phyloP scores from a whole-genome alignment of 2,888 invertebrate species.

The Octonoba sinensis region DNA sequence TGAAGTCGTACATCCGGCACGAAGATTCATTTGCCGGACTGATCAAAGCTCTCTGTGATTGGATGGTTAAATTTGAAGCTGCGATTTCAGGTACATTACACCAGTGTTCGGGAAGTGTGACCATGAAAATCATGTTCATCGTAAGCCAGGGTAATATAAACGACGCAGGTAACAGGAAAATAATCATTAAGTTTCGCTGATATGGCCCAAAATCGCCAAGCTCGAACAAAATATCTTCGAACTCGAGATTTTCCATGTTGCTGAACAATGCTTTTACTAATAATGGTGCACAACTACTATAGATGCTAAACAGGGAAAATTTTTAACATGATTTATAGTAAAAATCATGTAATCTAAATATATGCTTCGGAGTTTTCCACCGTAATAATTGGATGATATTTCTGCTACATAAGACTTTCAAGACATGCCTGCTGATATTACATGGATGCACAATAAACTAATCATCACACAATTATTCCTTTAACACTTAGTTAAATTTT shows the following conservation, averaged over 20 bases:
- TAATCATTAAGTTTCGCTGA: constrained; percentile 82
- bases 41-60: constrained; percentile 74
- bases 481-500: no score
- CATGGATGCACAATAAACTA: no score
- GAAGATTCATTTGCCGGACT: constrained; percentile 17
- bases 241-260: constrained; percentile 48
- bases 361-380: no score
- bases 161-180: constrained; percentile 89
- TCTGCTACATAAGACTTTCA: no score
- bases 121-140: constrained; percentile 63
- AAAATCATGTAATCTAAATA: no score
- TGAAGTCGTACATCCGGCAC: constrained; percentile 82
- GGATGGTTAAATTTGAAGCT: constrained; percentile 73
- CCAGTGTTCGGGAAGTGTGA: constrained; percentile 77
- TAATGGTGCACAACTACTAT: no score
- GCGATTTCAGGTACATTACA: constrained; percentile 80
- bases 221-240: constrained; percentile 75
- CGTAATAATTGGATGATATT: no score
- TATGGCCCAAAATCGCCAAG: constrained; percentile 92
- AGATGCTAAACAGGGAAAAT: no score
- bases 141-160: constrained; percentile 84
- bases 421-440: no score
- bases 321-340: no score
- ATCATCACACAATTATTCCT: no score
- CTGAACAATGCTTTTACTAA: no score